Evolutionary conservation across 1,140 invertebrate species (phyloP), one percentile per base, ranked within the genome.

Genomic region (Phocides pigmalion): DNA sequence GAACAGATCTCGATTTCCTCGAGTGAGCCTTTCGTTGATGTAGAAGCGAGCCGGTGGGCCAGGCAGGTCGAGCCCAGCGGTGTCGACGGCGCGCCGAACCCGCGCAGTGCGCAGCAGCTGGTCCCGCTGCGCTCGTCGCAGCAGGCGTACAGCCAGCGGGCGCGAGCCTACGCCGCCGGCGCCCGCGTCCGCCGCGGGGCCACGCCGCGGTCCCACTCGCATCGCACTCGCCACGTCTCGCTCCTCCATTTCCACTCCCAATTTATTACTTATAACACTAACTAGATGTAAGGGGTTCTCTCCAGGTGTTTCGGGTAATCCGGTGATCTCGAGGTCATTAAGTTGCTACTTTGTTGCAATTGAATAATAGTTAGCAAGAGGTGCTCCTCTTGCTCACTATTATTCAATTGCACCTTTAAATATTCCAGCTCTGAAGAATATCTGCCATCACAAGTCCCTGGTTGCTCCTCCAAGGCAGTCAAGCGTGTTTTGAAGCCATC

Each of bases 31-130:
- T 9, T 54, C 51, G 37, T 54, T 54, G 2, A 54, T 17, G 14
- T 54, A 54, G 4, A 54, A n/a, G 12, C 17, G 37, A 0, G n/a
- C 28, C 0, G 59, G 37, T 4, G 56, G 4, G 1, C 41, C 56
- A 1, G 50, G 0, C n/a, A 59, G 17, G 0, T 15, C 41, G 9
- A 39, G n/a, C 9, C 61, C 62, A 0, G 41, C 44, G 5, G 41
- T 22, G 37, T 19, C 49, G 11, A 64, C 6, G 4, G 12, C 17
- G 3, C 68, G 68, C 0, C 58, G 62, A 11, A 46, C 42, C 4
- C 68, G 50, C 5, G 68, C 68, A 1, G 56, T 22, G 12, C 35
- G 37, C 15, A 54, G 19, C 37, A 54, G 5, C n/a, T 54, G 14
- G 19, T 54, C 37, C 14, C 35, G 17, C 12, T 12, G 2, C 6